Base-by-base conservation (phyloP, 2,113 vertebrate species). In the Mionectes macconnelli region DNA sequence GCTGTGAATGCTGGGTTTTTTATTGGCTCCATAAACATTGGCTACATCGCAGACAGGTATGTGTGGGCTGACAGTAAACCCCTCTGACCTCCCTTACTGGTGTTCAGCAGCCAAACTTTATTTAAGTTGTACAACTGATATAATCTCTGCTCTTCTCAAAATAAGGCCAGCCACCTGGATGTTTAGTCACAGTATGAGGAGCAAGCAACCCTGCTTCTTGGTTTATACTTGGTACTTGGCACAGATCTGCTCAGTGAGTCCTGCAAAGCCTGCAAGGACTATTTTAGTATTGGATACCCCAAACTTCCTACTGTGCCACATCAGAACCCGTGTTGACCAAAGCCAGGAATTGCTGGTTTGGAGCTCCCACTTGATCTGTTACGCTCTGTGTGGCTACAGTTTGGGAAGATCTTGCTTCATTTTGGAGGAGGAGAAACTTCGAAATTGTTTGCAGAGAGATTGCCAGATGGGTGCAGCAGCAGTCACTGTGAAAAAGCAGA, bases 31-130 rank as follows among this genome's bases (percentile, higher is more conserved):
- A 47, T 99, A 53, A 84, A 97, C 33, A 98, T 99, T 23, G 99
- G 99, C 94, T 99, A 99, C 97, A 92, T 99, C 91, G 98, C 99
- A 55, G 99, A 99, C 98, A 99, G 98, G 99, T 99, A 96, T 0
- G 97, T 97, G 30, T 15, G 73, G 35, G 40, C 59, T 37, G 44
- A 30, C 63, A 5, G 15, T 35, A 72, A 79, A 90, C 35, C 74
- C 49, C 25, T 60, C 42, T 84, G 84, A 80, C 40, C 68, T 78
- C 40, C 30, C 31, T 73, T 84, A 84, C 84, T 60, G 10, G 8
- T 35, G 13, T 53, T 53, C n/a, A 53, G 56, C 83, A 76, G 44
- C 47, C 53, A 37, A 72, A 33, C 49, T 83, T 83, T 55, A 40
- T 33, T 5, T 44, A 86, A 89, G 19, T 78, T 93, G 73, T 93